These are phyloP conservation scores for Nasonia oneida DNA, from an alignment of 2,888 invertebrate species.

Conservation along the genomic window DNA sequence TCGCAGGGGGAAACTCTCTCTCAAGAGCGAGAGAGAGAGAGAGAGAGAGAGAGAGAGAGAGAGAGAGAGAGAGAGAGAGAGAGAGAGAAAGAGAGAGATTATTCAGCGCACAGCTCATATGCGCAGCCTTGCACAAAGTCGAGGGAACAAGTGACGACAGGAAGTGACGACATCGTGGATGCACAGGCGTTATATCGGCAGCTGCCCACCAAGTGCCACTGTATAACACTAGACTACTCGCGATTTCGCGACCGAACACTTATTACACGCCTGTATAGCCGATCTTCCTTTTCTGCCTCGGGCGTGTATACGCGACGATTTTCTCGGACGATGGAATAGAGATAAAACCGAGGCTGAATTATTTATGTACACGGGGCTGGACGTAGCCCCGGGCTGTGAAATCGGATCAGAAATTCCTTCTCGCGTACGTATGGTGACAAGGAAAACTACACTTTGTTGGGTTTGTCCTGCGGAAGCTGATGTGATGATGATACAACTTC, in stretches of 20 bases:
- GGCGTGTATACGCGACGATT: neutral
- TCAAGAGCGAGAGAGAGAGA: constrained; percentile 24
- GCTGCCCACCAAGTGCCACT: constrained; percentile 74
- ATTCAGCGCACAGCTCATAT: constrained; percentile 57
- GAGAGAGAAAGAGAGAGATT: constrained; percentile 32
- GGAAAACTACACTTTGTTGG: neutral
- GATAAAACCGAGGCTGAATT: constrained; percentile 35
- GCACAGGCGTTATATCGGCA: constrained; percentile 62
- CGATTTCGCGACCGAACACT: constrained; percentile 52
- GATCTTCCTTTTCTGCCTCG: constrained; percentile 53
- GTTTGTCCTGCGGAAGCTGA: neutral
- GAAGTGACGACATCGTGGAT: constrained; percentile 72
- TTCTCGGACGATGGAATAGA: constrained; percentile 35
- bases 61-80: no score
- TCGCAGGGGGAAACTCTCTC: no score
- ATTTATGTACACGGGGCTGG: constrained; percentile 7
- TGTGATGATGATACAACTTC: no score
- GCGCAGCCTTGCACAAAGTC: constrained; percentile 4
- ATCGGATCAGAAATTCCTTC: constrained; percentile 7
- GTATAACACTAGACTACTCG: constrained; percentile 18
- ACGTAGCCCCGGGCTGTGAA: constrained; percentile 13
- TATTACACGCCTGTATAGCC: neutral
- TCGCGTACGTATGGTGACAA: neutral
- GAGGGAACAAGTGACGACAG: constrained; percentile 65
- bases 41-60: no score